Evolutionary conservation across 1,140 invertebrate genomes (phyloP), one percentile per base, ranked within the genome.

Genomic region (Asbolus verrucosus): DNA sequence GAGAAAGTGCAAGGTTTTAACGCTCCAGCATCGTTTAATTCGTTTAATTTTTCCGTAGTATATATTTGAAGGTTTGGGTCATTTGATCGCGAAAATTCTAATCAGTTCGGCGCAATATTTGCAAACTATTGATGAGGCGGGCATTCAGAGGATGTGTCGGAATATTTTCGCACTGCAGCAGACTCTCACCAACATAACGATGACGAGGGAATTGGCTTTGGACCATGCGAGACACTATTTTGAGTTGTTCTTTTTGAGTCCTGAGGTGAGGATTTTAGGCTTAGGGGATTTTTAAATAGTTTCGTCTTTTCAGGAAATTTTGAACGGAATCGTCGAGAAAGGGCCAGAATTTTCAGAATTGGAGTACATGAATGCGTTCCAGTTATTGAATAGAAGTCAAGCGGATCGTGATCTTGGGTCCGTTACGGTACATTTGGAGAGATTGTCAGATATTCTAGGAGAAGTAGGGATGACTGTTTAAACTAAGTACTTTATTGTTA

Each of bases 31-130:
- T n/a, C n/a, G n/a, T n/a, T n/a, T n/a, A n/a, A n/a, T n/a, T n/a
- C n/a, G n/a, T 50, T 13, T 50, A 19, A 11, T 69, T 73, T 85
- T 84, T 60, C n/a, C n/a, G n/a, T 86, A 95, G 90, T 98, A 98
- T 80, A 91, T 98, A 65, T 96, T 98, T 84, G 94, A 97, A 84
- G 96, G 96, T 6, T 83, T 98, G 6, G 95, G 93, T 1, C 93
- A 94, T 81, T 81, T 96, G 8, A 91, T 95, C 39, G 87, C 93
- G 0, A 92, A 93, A 68, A 94, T 96, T 71, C 82, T 96, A 14
- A 95, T 96, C 73, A 92, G 89, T 69, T 91, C 90, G 33, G 90
- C 91, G 6, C 91, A 94, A 71, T 91, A 91, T 77, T 89, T 94
- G 76, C 90, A 89, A 69, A 87, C 89, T 69, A 91, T 94, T 72